Conservation (phyloP, 2,797 vertebrate species). For the Sarcoramphus papa region DNA sequence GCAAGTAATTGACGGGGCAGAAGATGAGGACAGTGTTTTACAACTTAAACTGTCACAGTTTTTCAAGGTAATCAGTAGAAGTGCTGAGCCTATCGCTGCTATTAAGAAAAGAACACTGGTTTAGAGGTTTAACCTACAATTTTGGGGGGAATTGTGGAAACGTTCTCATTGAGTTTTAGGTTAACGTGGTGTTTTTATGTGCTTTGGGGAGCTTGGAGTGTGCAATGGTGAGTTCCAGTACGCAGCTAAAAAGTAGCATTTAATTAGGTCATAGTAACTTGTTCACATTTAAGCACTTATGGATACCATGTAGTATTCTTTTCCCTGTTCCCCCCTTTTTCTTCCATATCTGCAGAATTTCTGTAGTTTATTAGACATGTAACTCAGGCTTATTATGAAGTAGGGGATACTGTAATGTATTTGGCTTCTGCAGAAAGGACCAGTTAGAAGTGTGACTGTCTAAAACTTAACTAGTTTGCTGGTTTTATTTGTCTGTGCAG, state of each 20-base stretch:
- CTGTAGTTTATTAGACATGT: not conserved
- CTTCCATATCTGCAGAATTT: not conserved
- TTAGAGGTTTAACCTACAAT: not conserved
- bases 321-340: not conserved
- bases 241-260: not conserved
- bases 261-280: not conserved
- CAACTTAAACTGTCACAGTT: not conserved
- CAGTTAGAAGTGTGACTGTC: not conserved
- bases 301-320: not conserved
- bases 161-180: not conserved
- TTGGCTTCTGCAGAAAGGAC: not conserved
- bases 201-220: not conserved
- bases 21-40: not conserved
- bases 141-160: not conserved
- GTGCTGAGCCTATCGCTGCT: not conserved
- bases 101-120: not conserved
- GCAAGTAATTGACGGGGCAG: not conserved
- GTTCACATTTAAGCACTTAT: not conserved
- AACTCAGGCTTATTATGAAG: not conserved
- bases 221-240: not conserved
- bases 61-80: not conserved
- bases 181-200: not conserved
- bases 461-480: not conserved
- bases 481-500: not conserved
- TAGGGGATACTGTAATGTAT: not conserved